Percentiles rank a stretch among this genome's conserved stretches.
phyloP scores from a whole-genome alignment of 2,888 invertebrate genomes.

The Drosophila tripunctata region DNA sequence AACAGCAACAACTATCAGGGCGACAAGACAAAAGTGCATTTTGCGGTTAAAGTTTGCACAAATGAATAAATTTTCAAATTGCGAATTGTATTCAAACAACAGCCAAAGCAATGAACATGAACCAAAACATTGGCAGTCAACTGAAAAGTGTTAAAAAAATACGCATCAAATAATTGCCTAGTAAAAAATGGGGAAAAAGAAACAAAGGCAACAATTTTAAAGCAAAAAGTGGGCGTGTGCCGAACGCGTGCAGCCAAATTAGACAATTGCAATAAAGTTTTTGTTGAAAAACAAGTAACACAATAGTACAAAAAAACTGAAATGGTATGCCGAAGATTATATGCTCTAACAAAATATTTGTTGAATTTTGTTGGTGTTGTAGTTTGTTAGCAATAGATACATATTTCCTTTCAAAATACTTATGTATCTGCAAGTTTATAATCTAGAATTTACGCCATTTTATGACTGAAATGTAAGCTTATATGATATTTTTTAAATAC shows the following conservation, averaged over 20 bases:
- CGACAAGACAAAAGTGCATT: conserved; percentile 62
- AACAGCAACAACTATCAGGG: conserved; percentile 14
- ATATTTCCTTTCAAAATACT: too few species aligned
- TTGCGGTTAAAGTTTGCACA: conserved; percentile 53
- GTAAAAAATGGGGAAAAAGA: not conserved
- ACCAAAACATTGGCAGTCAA: conserved; percentile 45
- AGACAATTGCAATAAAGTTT: conserved; percentile 32
- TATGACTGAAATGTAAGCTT: too few species aligned
- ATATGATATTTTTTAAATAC: too few species aligned
- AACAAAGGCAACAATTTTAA: conserved; percentile 2
- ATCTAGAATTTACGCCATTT: too few species aligned
- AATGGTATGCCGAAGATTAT: not conserved
- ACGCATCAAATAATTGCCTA: conserved; percentile 43
- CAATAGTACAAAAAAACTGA: not conserved
- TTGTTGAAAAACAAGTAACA: not conserved
- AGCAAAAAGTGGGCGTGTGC: conserved; percentile 43
- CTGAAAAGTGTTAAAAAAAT: conserved; percentile 47
- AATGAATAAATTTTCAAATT: conserved; percentile 44
- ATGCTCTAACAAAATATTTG: too few species aligned
- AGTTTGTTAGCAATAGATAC: too few species aligned
- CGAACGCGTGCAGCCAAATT: conserved; percentile 40
- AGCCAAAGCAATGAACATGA: conserved; percentile 25
- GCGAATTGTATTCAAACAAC: conserved; percentile 33
- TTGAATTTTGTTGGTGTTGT: too few species aligned
- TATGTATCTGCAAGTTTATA: too few species aligned